Base-by-base conservation (phyloP, 2,797 vertebrate genomes). In the Chromis chromis region DNA sequence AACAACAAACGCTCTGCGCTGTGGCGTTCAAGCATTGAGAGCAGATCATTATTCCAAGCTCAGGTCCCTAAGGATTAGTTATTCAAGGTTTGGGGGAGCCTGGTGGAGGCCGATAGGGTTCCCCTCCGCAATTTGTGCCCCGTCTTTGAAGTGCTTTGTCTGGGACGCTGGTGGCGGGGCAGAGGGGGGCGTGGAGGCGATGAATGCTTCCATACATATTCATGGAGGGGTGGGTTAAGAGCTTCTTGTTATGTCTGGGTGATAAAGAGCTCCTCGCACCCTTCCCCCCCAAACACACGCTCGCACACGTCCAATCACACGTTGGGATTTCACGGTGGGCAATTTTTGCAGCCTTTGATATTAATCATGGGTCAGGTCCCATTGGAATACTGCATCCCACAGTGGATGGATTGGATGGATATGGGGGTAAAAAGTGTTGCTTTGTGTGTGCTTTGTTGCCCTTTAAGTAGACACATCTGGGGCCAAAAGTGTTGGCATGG, bases 71-170 rank as follows among this genome's bases (percentile, higher is more conserved):
- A 74, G 89, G 92, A 86, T 77, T 88, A 88, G 81, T 82, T 79
- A 79, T 87, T 78, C 39, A 67, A 60, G 82, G 74, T 73, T 73
- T 56, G 36, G 11, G 75, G 82, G 74, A 82, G 79, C 58, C 83
- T 92, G 90, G 66, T 74, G 33, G 79, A 81, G 86, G 70, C 63
- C 66, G 86, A 92, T 89, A 91, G 82, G 65, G 76, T 44, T 14
- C 61, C 79, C 72, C 48, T 28, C 44, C 6, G 1, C 62, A 85
- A 85, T 88, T 87, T 86, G 78, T 82, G 86, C 80, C 79, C 87
- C 31, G 28, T n/a, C 81, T 93, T 93, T 94, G 91, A 94, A 92
- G 91, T 94, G 89, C 93, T 93, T 94, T 94, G 93, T 46, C 81
- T 92, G 89, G 89, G 86, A 63, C 52, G 62, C 79, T 89, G 85